Conservation (phyloP, 1,140 invertebrate genomes). For the Parapsyche elsis region DNA sequence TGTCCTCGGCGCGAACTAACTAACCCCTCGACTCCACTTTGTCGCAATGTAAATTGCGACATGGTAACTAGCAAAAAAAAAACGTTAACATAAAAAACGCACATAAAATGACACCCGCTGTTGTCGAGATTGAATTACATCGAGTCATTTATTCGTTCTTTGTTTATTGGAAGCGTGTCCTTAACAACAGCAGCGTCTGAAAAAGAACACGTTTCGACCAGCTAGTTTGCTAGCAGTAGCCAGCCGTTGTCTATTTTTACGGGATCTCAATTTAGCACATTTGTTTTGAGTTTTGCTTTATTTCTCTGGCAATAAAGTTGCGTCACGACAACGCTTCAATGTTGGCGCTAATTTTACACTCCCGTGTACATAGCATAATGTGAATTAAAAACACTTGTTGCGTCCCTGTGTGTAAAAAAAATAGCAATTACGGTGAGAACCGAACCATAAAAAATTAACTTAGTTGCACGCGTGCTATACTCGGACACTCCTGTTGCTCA, state of each 20-base stretch:
- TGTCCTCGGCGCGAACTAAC: neutral
- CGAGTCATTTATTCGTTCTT: neutral
- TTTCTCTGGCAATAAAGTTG: neutral
- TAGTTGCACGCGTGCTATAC: neutral
- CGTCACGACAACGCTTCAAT: neutral
- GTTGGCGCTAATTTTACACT: neutral
- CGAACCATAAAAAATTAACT: neutral
- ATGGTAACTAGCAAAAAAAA: neutral
- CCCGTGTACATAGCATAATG: neutral
- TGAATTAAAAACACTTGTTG: too few relatives aligned
- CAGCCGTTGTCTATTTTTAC: slow-evolving; percentile 3
- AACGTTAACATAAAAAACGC: neutral
- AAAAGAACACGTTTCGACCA: neutral
- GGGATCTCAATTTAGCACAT: slow-evolving; percentile 11
- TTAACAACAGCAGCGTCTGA: neutral
- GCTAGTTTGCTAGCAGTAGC: neutral
- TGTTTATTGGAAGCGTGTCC: neutral
- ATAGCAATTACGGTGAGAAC: neutral
- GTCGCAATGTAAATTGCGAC: too few relatives aligned
- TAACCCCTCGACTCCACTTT: too few relatives aligned
- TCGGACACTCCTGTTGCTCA: neutral
- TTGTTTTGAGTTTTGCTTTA: neutral
- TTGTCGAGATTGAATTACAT: slow-evolving; percentile 26
- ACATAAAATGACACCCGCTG: neutral
- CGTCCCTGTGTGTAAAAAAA: too few relatives aligned